Evolutionary conservation across 2,888 invertebrate species (phyloP).

Genomic region (Mesorhabditis sp.): DNA sequence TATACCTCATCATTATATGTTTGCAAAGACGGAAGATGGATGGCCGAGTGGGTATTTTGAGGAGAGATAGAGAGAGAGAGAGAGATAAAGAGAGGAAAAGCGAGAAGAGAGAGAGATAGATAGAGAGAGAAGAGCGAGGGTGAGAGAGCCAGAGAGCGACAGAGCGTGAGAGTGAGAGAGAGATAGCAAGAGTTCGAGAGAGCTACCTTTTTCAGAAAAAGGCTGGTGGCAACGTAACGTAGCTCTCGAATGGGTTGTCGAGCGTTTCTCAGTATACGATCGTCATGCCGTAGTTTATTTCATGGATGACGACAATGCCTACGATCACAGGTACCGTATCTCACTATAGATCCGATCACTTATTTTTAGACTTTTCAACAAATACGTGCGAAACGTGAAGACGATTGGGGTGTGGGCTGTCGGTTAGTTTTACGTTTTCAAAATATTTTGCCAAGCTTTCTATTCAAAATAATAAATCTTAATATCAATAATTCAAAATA

Average conservation of each 20-base stretch:
- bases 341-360: neutral
- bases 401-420: neutral
- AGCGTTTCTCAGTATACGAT: neutral
- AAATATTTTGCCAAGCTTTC: neutral
- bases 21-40: neutral
- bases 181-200: neutral
- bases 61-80: neutral
- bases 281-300: neutral
- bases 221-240: slow-evolving; percentile 1
- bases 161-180: neutral
- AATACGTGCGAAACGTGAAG: neutral
- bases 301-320: slow-evolving; percentile 4
- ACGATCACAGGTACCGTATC: neutral
- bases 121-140: neutral
- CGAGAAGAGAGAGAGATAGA: neutral
- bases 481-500: too few species aligned
- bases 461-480: too few species aligned
- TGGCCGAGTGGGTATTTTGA: neutral
- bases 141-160: neutral
- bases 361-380: neutral
- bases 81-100: neutral
- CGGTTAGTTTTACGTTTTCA: neutral
- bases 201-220: neutral
- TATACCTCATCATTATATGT: slow-evolving; percentile 4
- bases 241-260: neutral